A percentile compares a stretch with the other conserved stretches of the same genome.
Evolutionary conservation across 2,888 invertebrate species (phyloP).

Genomic region (Miltochrista miniata): DNA sequence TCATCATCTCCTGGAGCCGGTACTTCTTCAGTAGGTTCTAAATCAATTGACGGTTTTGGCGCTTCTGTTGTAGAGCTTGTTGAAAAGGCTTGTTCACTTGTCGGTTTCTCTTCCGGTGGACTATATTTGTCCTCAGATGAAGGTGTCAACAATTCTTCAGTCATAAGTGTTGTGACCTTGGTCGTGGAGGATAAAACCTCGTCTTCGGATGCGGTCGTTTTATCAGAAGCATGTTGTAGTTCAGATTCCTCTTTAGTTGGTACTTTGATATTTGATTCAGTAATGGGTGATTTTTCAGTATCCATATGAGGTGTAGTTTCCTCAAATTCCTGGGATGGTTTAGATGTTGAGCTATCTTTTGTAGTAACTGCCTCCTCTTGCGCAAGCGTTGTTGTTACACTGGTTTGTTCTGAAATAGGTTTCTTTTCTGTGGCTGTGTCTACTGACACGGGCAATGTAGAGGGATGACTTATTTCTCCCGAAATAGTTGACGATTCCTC

Average conservation of each 20-base stretch:
- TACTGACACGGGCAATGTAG: constrained; percentile 5
- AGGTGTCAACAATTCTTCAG: constrained; percentile 39
- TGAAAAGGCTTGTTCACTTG: constrained; percentile 33
- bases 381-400: background rate
- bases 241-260: constrained; percentile 29
- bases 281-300: constrained; percentile 17
- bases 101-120: constrained; percentile 52
- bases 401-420: background rate
- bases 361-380: background rate
- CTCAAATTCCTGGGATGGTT: constrained; percentile 3
- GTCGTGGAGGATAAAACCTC: constrained; percentile 26
- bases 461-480: background rate
- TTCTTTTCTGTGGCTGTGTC: background rate
- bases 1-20: constrained; percentile 61
- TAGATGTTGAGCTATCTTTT: constrained; percentile 7
- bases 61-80: constrained; percentile 45
- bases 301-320: constrained; percentile 13
- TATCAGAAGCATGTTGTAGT: constrained; percentile 15
- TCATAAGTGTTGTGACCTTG: constrained; percentile 25
- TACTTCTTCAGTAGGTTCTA: constrained; percentile 62
- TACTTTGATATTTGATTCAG: constrained; percentile 16
- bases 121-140: constrained; percentile 43
- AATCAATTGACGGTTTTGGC: constrained; percentile 58
- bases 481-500: constrained; percentile 9
- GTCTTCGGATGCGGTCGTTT: constrained; percentile 30